Conservation (phyloP, 2,888 invertebrate genomes). For the Diachrysia chrysitis region DNA sequence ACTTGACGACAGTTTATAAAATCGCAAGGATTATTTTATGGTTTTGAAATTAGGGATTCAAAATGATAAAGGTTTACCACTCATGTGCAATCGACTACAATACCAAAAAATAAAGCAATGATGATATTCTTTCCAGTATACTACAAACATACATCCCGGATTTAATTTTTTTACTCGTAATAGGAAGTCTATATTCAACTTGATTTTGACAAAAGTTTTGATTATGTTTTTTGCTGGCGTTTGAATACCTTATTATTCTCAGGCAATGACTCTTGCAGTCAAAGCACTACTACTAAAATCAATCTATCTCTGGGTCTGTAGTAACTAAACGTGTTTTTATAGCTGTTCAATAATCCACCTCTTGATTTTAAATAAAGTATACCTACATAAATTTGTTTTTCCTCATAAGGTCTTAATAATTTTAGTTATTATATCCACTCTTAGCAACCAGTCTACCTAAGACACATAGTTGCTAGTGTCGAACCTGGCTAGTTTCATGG, state of each 20-base stretch:
- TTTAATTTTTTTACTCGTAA: constrained; percentile 6
- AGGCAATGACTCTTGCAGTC: not conserved
- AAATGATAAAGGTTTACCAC: not conserved
- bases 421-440: too few relatives aligned
- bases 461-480: too few relatives aligned
- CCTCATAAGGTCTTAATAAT: too few relatives aligned
- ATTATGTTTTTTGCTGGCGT: not conserved
- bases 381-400: not conserved
- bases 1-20: too few relatives aligned
- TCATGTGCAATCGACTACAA: not conserved
- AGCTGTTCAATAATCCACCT: too few relatives aligned
- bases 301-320: not conserved
- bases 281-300: not conserved
- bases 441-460: too few relatives aligned
- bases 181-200: not conserved
- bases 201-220: constrained; percentile 7
- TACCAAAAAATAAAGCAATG: constrained; percentile 18
- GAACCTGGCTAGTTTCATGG: too few relatives aligned
- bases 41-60: not conserved
- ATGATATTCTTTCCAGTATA: constrained; percentile 4
- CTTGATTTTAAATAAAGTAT: too few relatives aligned
- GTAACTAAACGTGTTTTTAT: not conserved
- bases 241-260: not conserved
- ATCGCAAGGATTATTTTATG: not conserved
- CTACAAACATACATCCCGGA: not conserved